These are phyloP conservation scores for Rhinoderma darwinii DNA, from an alignment of 2,113 vertebrate species.

Conservation along the genomic window DNA sequence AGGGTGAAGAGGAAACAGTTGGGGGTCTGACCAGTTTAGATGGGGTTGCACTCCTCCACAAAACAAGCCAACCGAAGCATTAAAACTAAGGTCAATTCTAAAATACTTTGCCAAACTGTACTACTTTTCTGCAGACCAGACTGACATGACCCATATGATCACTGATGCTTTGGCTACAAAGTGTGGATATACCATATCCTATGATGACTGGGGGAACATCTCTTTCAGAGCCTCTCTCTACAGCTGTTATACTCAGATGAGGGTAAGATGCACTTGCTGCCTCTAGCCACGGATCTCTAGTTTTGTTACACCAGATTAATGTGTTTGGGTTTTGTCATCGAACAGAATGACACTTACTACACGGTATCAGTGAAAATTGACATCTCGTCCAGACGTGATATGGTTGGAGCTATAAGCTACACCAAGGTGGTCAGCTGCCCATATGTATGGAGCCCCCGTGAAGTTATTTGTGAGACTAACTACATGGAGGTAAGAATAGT, in stretches of 20 bases:
- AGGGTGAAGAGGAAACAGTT: too few species aligned
- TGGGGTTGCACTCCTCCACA: not conserved
- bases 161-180: constrained; percentile 59
- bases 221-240: constrained; percentile 63
- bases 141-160: constrained; percentile 61
- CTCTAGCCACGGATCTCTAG: not conserved
- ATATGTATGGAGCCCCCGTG: constrained; percentile 51
- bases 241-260: constrained; percentile 63
- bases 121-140: constrained; percentile 56
- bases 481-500: constrained; percentile 67
- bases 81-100: not conserved
- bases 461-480: constrained; percentile 66
- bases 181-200: constrained; percentile 63
- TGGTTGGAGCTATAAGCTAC: constrained; percentile 51
- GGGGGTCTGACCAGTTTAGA: too few species aligned
- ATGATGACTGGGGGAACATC: constrained; percentile 39
- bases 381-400: constrained; percentile 41
- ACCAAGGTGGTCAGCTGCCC: constrained; percentile 62
- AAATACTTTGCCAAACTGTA: not conserved
- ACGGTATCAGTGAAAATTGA: constrained; percentile 57
- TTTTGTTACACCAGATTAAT: not conserved
- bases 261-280: constrained; percentile 41
- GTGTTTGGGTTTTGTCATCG: not conserved
- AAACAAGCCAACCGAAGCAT: too few species aligned
- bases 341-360: constrained; percentile 65